Evolutionary conservation across 2,113 vertebrate genomes (phyloP).

Genomic region (Apteryx mantelli): DNA sequence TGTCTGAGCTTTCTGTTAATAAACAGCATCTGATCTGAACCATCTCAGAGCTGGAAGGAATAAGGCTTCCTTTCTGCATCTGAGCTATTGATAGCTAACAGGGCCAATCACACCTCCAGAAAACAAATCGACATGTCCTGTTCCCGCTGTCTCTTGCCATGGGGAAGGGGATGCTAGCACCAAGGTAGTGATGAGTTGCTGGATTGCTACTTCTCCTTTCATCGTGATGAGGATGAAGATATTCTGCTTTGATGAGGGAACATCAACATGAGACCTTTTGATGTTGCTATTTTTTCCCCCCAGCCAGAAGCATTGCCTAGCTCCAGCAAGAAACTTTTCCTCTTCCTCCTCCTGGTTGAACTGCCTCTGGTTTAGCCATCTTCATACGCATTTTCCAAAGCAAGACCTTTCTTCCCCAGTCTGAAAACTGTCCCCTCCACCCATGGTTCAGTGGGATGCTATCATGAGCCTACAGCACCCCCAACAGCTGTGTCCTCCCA

Average conservation of each 20-base stretch:
- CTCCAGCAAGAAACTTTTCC: not conserved
- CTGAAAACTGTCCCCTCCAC: not conserved
- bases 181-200: not conserved
- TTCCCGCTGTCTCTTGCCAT: accelerated
- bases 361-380: not conserved
- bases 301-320: not conserved
- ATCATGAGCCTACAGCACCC: accelerated
- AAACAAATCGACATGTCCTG: not conserved
- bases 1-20: not conserved
- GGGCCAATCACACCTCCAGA: not conserved
- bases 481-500: not conserved
- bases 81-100: not conserved
- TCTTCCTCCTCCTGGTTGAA: not conserved
- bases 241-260: not conserved
- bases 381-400: not conserved
- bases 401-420: not conserved
- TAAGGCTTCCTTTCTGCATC: not conserved
- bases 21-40: not conserved
- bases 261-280: not conserved
- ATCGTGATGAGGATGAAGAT: not conserved
- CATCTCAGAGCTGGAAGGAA: not conserved
- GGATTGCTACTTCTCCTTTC: not conserved
- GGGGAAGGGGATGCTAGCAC: not conserved
- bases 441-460: not conserved
- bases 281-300: not conserved